Percentiles rank a stretch among this genome's conserved stretches.
Evolutionary conservation across 2,113 vertebrate species (phyloP).

Genomic region (Aegypius monachus): DNA sequence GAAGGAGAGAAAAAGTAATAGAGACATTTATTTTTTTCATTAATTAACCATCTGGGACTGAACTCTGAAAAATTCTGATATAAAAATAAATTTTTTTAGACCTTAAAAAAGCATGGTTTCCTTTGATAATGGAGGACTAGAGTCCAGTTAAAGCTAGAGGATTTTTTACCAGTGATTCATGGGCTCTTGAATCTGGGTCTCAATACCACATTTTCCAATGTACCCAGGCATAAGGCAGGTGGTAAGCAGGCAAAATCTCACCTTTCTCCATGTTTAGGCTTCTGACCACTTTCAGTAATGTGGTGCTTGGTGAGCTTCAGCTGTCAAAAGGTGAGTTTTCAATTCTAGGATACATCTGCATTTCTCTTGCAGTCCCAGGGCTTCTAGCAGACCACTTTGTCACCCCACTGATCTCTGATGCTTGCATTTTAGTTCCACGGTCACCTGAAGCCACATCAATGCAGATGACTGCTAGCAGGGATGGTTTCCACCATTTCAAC

Average conservation of each 20-base stretch:
- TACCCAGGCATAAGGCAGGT: not conserved
- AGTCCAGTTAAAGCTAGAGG: not conserved
- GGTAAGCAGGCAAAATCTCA: not conserved
- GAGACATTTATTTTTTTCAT: not conserved
- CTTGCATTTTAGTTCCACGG: rapidly evolving
- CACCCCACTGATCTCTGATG: not conserved
- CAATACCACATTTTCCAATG: not conserved
- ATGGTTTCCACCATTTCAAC: not conserved
- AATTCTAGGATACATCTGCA: rapidly evolving
- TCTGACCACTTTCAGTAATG: not conserved
- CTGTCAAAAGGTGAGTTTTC: not conserved
- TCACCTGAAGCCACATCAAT: not conserved
- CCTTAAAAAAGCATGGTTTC: not conserved
- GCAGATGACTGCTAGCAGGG: not conserved
- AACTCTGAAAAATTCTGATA: not conserved
- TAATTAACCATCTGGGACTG: slow-evolving; percentile 18
- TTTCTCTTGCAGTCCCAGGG: not conserved
- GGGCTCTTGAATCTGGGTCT: not conserved
- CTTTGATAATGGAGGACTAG: not conserved
- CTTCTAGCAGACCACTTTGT: not conserved
- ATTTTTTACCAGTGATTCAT: not conserved
- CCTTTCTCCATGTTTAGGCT: not conserved
- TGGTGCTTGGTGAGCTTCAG: not conserved
- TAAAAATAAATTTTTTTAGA: not conserved
- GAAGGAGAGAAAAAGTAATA: not conserved